Percentiles rank a stretch among this genome's conserved stretches.
These are phyloP conservation scores for Corella eumyota DNA, from an alignment of 23 tunicate genomes.

Conservation along the genomic window DNA sequence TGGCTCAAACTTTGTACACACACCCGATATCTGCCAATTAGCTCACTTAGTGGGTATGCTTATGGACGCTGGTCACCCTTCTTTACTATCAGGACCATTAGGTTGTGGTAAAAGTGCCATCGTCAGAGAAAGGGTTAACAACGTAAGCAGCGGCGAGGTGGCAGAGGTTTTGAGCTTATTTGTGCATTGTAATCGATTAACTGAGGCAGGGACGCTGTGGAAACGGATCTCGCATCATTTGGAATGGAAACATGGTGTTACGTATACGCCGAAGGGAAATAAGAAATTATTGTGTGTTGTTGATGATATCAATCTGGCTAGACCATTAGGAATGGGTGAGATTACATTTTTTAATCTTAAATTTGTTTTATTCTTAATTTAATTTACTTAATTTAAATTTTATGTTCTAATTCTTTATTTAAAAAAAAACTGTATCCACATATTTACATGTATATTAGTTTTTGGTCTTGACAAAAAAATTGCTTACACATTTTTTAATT, in stretches of 20 bases:
- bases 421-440: no score
- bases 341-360: no score
- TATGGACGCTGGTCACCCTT: slow-evolving; percentile 73
- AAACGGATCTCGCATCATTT: slow-evolving; percentile 40
- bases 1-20: slow-evolving; percentile 76
- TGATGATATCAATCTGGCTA: slow-evolving; percentile 68
- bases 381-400: no score
- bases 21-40: slow-evolving; percentile 63
- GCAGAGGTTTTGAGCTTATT: slow-evolving; percentile 61
- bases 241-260: slow-evolving; percentile 69
- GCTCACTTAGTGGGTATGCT: slow-evolving; percentile 47
- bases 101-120: slow-evolving; percentile 89
- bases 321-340: slow-evolving; percentile 29
- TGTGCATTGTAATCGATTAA: slow-evolving; percentile 72
- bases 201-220: slow-evolving; percentile 63
- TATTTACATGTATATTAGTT: no score
- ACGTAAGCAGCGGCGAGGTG: slow-evolving; percentile 79
- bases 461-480: no score
- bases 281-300: slow-evolving; percentile 78
- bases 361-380: not conserved
- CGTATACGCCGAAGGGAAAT: slow-evolving; percentile 73
- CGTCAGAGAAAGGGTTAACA: slow-evolving; percentile 75
- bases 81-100: slow-evolving; percentile 51
- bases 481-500: no score
- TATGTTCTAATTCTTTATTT: no score